Percentiles rank a stretch among this genome's conserved stretches.
These are phyloP conservation scores for Lepidonotus clava DNA, from an alignment of 2,888 invertebrate genomes.

Conservation along the genomic window DNA sequence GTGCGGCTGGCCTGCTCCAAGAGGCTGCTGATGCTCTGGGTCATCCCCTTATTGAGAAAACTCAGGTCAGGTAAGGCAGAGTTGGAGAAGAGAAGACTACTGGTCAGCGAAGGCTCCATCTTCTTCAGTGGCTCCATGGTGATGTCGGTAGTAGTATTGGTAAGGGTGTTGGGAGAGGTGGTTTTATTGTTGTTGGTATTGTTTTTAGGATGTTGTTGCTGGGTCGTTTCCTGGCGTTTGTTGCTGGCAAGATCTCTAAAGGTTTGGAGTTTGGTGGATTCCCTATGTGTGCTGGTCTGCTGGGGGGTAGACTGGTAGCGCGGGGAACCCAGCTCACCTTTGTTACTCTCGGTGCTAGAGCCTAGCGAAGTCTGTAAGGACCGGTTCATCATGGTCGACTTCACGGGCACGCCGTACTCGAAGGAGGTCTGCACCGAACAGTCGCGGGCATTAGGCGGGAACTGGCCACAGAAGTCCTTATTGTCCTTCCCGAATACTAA, in stretches of 20 bases:
- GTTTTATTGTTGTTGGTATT: too few relatives aligned
- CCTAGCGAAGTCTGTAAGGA: conserved; percentile 63
- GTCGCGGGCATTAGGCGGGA: conserved; percentile 58
- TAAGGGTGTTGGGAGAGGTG: background rate
- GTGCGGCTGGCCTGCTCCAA: conserved; percentile 17
- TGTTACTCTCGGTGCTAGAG: conserved; percentile 51
- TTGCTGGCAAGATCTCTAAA: conserved; percentile 52
- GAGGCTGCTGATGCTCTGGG: conserved; percentile 40
- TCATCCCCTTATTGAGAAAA: conserved; percentile 63
- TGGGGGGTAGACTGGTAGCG: conserved; percentile 30
- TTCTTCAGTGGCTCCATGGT: conserved; percentile 21
- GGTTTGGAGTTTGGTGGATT: conserved; percentile 43
- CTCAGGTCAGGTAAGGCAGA: conserved; percentile 65
- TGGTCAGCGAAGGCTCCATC: conserved; percentile 36
- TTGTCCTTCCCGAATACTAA: conserved; percentile 47
- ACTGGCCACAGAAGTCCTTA: conserved; percentile 55
- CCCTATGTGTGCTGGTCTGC: conserved; percentile 35
- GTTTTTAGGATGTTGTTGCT: background rate
- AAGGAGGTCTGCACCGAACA: conserved; percentile 62
- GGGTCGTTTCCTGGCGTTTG: conserved; percentile 40
- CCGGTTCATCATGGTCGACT: conserved; percentile 59
- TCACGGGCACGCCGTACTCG: conserved; percentile 46
- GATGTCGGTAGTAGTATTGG: too few relatives aligned
- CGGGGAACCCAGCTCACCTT: conserved; percentile 42
- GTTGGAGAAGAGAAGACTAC: conserved; percentile 56